phyloP scores from a whole-genome alignment of 2,113 vertebrate species.

The Archilochus colubris region DNA sequence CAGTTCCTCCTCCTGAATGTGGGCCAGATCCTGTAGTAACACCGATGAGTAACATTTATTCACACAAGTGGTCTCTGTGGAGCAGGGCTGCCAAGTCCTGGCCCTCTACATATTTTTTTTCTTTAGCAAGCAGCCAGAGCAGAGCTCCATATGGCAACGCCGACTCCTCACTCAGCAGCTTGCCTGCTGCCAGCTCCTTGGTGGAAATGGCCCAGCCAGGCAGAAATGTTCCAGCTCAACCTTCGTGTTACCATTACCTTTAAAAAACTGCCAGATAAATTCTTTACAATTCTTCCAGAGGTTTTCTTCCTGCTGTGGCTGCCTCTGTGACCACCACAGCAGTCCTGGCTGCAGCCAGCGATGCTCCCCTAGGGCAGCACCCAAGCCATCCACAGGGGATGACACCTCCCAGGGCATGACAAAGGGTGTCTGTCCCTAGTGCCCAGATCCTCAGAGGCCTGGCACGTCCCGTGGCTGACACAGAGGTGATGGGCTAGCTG shows the following conservation, averaged over 20 bases:
- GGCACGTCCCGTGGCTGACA: neutral
- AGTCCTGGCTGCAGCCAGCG: rapidly evolving
- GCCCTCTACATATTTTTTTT: constrained; percentile 13
- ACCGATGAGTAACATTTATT: neutral
- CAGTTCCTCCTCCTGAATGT: neutral
- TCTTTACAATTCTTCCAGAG: neutral
- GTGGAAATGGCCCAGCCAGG: neutral
- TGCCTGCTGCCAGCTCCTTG: constrained; percentile 22
- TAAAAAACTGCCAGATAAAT: constrained; percentile 28
- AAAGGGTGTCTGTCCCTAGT: neutral
- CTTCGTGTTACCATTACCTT: neutral
- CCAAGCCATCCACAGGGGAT: rapidly evolving
- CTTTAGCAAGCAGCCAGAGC: constrained; percentile 33
- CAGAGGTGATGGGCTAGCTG: neutral
- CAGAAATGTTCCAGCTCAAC: constrained; percentile 44
- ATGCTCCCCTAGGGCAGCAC: neutral
- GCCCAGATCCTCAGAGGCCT: neutral
- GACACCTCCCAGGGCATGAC: neutral
- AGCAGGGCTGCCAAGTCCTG: constrained; percentile 46
- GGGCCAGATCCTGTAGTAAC: neutral
- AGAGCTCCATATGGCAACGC: constrained; percentile 60
- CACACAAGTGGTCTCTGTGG: constrained; percentile 12
- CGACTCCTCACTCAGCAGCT: constrained; percentile 59
- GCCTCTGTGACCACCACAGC: rapidly evolving
- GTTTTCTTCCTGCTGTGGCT: neutral